Base-by-base conservation (phyloP, 1,140 invertebrate species). In the Triops longicaudatus region DNA sequence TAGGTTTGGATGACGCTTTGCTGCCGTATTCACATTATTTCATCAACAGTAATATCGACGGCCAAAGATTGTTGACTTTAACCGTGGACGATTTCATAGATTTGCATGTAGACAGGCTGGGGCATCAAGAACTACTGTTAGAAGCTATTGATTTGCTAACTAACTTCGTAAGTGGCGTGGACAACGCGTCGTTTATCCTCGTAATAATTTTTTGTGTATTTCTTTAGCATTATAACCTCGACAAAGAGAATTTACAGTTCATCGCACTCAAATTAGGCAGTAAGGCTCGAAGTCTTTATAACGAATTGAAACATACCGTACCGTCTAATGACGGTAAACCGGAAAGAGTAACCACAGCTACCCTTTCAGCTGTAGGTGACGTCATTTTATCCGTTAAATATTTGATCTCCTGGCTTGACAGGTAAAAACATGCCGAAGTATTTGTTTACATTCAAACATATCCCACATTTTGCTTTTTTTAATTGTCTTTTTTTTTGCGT, bases 121-220 rank as follows among this genome's bases (percentile, higher is more conserved):
- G 95, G 5, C 95, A 97, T 83, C 96, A 98, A 85, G 96, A 98
- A 84, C 88, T 96, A 73, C 90, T 97, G 79, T 85, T 97, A 75
- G 94, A 96, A 85, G 93, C 93, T 73, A 91, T 97, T 7, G 94
- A 96, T 81, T 91, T 93, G 80, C 86, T 98, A 17, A 86, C 92
- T 81, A 92, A 93, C 85, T 92, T 96, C 86, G 92, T 94, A 87
- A 88, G 89, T 88, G 42, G 43, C 37, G 31, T 74, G 50, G n/a
- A 42, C 77, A 43, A 75, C 76, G 26, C 72, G 26, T 22, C 27
- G 17, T 37, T 76, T 42, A 22, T 50, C 77, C 76, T 73, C 26
- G 50, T 41, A 31, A 31, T 63, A 75, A 74, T 79, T 76, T 78
- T 76, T 41, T 75, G 10, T 50, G 0, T 76, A 76, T 80, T 37